These are phyloP conservation scores for Actinia equina DNA, from an alignment of 64 coral and sea anemone genomes.

Conservation along the genomic window DNA sequence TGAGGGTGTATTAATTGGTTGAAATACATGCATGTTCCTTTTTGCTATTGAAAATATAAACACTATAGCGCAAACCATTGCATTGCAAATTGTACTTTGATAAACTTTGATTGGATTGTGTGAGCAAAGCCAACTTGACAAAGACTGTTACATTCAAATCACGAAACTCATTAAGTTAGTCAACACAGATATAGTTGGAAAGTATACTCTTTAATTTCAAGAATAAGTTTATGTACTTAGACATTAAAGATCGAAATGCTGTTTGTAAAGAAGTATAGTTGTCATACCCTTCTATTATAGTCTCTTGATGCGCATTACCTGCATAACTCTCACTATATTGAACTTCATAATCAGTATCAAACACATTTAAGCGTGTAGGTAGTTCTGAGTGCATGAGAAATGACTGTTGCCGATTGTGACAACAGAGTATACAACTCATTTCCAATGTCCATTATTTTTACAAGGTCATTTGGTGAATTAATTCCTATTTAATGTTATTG, in stretches of 20 bases:
- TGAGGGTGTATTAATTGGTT: no score
- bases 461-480: no score
- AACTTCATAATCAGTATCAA: slow-evolving; percentile 52
- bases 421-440: slow-evolving; percentile 34
- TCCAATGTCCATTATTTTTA: slow-evolving; percentile 35
- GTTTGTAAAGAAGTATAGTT: slow-evolving; percentile 53
- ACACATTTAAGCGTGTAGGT: slow-evolving; percentile 32
- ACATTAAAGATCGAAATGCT: slow-evolving; percentile 44
- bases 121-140: no score
- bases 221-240: slow-evolving; percentile 36
- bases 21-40: no score
- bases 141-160: no score
- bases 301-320: slow-evolving; percentile 32
- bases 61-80: no score
- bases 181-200: no score
- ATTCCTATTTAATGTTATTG: no score
- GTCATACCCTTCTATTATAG: slow-evolving; percentile 36
- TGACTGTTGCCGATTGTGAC: slow-evolving; percentile 18
- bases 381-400: slow-evolving; percentile 41
- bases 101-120: no score
- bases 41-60: no score
- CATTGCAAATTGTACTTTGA: no score
- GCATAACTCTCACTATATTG: slow-evolving; percentile 59
- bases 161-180: no score
- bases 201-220: slow-evolving; percentile 27